phyloP scores from a whole-genome alignment of 2,888 invertebrate species.

The Parochlus steinenii region DNA sequence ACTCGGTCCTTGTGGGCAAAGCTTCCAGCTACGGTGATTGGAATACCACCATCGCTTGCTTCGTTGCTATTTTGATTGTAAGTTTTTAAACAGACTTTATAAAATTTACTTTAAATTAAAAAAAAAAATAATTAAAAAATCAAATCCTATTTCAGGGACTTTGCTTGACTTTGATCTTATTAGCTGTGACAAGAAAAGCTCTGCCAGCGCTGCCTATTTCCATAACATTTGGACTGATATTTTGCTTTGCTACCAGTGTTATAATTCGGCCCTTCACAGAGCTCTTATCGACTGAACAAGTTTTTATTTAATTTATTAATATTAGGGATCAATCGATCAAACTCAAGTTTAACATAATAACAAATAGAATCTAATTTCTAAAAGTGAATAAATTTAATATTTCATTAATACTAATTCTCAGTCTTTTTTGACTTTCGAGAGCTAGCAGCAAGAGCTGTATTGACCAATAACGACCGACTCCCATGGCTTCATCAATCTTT shows the following conservation, averaged over 20 bases:
- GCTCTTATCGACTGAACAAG: constrained; percentile 75
- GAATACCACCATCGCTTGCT: constrained; percentile 98
- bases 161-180: constrained; percentile 80
- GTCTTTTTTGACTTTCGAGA: too few relatives aligned
- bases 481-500: too few relatives aligned
- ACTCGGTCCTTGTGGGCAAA: constrained; percentile 96
- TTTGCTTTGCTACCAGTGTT: constrained; percentile 89
- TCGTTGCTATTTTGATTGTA: constrained; percentile 95
- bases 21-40: constrained; percentile 98
- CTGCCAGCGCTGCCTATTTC: constrained; percentile 97
- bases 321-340: too few relatives aligned
- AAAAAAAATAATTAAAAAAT: constrained; percentile 9
- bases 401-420: too few relatives aligned
- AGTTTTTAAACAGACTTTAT: constrained; percentile 28
- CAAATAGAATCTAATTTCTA: too few relatives aligned
- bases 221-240: constrained; percentile 92
- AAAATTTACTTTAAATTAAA: too few relatives aligned
- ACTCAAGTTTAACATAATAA: too few relatives aligned
- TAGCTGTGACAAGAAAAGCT: constrained; percentile 95
- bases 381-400: too few relatives aligned
- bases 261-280: constrained; percentile 96
- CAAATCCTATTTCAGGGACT: constrained; percentile 58
- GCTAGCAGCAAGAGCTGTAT: too few relatives aligned
- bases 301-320: constrained; percentile 79
- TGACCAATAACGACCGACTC: too few relatives aligned